Evolutionary conservation across 2,888 invertebrate species (phyloP), one percentile per base, ranked within the genome.

Genomic region (Lissonota sp.): DNA sequence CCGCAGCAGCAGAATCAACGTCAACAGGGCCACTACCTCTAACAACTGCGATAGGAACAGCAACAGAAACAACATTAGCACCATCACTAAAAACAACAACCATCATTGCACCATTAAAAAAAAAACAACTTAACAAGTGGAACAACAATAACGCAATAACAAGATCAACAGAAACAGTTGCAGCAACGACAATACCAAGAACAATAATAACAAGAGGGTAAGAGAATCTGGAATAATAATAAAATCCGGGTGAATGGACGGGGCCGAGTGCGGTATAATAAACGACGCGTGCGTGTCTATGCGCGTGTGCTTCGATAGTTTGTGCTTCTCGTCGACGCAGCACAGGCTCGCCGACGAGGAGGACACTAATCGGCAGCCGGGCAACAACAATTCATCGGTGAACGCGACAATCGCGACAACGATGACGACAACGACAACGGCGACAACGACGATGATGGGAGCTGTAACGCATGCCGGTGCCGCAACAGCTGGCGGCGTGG

Each of bases 261-360:
- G 90, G 87, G 85, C 87, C 87, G 91, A 91, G 87, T 91, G 90
- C 84, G 88, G 89, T 86, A 87, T 90, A 84, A 89, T 90, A 87
- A 89, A 88, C 89, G 91, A 91, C 90, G 88, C 91, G 89, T 92
- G 91, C 95, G 95, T 95, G 95, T 96, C 95, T 95, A 97, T 97
- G 97, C 97, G 97, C 95, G 96, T 97, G 95, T 97, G 97, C 94
- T 97, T 97, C 94, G 97, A 97, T 94, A 95, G 95, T 94, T 94
- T 96, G 94, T 97, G 97, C 96, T 97, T 97, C 96, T 96, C 97
- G 95, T 96, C 96, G 94, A 89, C 91, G 90, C 91, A 91, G 96
- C 96, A 96, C 95, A 96, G 96, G 94, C 95, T 96, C 93, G 95
- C 95, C 94, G 95, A 95, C 95, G 96, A 94, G 94, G 96, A 96